phyloP scores from a whole-genome alignment of 2,888 invertebrate genomes.

The Acrobasis suavella region DNA sequence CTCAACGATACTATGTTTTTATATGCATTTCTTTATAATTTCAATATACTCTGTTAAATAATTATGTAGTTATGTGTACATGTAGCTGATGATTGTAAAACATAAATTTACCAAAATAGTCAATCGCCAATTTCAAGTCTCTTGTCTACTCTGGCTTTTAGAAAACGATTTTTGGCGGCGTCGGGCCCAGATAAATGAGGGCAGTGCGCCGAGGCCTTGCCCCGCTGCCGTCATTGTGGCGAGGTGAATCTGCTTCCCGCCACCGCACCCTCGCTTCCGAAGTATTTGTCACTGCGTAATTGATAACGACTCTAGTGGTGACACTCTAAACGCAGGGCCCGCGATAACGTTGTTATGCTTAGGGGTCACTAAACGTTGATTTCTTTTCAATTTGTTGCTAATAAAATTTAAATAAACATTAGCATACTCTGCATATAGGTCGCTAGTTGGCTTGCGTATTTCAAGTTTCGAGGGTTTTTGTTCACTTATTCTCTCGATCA shows the following conservation, averaged over 20 bases:
- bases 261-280: background rate
- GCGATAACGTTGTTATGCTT: background rate
- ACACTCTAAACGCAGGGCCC: conserved; percentile 3
- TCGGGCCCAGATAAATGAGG: background rate
- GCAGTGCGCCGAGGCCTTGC: conserved; percentile 39
- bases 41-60: too few relatives aligned
- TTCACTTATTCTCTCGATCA: too few relatives aligned
- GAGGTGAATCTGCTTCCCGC: conserved; percentile 43
- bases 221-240: conserved; percentile 46
- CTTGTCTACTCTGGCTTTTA: background rate
- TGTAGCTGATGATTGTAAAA: too few relatives aligned
- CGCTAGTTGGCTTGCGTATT: background rate
- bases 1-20: too few relatives aligned
- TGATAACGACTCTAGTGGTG: conserved; percentile 17
- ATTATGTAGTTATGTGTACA: too few relatives aligned
- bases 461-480: too few relatives aligned
- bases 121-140: background rate
- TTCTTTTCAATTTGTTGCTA: background rate
- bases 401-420: background rate
- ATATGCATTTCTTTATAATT: too few relatives aligned
- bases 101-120: too few relatives aligned
- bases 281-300: conserved; percentile 20
- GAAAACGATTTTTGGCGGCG: conserved; percentile 19
- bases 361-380: background rate
- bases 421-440: background rate